These are phyloP conservation scores for Plestiodon gilberti DNA, from an alignment of 2,113 vertebrate species.

Conservation along the genomic window DNA sequence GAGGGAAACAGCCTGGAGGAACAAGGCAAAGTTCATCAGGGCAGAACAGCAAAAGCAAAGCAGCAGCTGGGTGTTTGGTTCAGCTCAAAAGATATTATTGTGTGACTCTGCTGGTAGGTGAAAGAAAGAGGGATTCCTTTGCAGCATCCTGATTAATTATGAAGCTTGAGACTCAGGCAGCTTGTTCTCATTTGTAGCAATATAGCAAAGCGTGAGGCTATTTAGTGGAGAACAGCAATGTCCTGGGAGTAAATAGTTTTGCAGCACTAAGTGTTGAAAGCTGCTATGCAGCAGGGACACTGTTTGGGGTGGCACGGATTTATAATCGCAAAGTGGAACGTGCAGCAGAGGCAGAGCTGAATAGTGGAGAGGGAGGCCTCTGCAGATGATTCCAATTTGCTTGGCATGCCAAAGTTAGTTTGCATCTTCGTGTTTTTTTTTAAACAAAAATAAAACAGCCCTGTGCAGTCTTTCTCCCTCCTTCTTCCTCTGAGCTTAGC, in stretches of 20 bases:
- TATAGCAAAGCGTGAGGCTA: neutral
- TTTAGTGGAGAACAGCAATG: conserved; percentile 24
- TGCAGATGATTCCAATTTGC: conserved; percentile 50
- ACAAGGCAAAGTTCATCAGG: neutral
- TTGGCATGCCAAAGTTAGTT: conserved; percentile 29
- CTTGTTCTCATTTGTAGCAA: neutral
- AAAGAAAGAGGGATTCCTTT: neutral
- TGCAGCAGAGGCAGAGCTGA: neutral
- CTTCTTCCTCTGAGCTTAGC: neutral
- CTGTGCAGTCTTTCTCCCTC: conserved; percentile 32
- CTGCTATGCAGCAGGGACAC: neutral
- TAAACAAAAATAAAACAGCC: conserved; percentile 43
- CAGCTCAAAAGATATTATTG: neutral
- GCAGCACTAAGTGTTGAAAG: conserved; percentile 20
- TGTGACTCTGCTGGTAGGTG: neutral
- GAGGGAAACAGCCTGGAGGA: neutral
- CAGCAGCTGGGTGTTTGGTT: neutral
- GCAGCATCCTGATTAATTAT: conserved; percentile 11
- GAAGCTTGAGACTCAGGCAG: neutral
- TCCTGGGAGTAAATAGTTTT: conserved; percentile 49
- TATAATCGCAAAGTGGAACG: conserved; percentile 11
- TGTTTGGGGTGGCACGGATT: neutral
- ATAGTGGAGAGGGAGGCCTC: conserved; percentile 10
- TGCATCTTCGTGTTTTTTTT: conserved; percentile 50
- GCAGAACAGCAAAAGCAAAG: neutral